A percentile compares a stretch with the other conserved stretches of the same genome.
Evolutionary conservation across 2,113 vertebrate species (phyloP).

Genomic region (Ardeotis arabs): DNA sequence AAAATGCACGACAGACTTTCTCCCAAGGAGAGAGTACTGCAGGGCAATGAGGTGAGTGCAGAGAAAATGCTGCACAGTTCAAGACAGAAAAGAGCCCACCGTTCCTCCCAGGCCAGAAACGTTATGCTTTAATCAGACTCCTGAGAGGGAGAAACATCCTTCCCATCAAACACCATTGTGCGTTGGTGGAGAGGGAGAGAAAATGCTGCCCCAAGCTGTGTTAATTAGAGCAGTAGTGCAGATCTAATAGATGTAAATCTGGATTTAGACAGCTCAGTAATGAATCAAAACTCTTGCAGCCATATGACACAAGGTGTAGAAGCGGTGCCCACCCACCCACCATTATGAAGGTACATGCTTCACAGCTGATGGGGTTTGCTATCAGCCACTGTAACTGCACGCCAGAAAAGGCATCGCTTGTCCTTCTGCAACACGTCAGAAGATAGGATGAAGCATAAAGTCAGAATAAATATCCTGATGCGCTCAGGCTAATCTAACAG

Average conservation of each 20-base stretch:
- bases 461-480: not conserved
- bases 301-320: not conserved
- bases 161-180: not conserved
- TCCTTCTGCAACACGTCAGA: not conserved
- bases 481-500: not conserved
- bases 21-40: not conserved
- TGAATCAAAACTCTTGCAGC: not conserved
- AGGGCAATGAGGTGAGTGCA: not conserved
- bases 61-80: not conserved
- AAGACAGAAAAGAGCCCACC: not conserved
- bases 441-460: not conserved
- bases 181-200: not conserved
- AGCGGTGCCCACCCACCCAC: no score
- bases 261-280: not conserved
- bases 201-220: fast-evolving
- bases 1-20: not conserved
- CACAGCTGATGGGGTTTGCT: not conserved
- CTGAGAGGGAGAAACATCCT: not conserved
- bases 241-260: not conserved
- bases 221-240: not conserved
- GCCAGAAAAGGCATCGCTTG: fast-evolving
- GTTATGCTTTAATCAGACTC: not conserved
- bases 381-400: not conserved
- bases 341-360: not conserved
- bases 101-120: not conserved